phyloP scores from a whole-genome alignment of 2,797 vertebrate species.

The Petrocephalus sullivani region DNA sequence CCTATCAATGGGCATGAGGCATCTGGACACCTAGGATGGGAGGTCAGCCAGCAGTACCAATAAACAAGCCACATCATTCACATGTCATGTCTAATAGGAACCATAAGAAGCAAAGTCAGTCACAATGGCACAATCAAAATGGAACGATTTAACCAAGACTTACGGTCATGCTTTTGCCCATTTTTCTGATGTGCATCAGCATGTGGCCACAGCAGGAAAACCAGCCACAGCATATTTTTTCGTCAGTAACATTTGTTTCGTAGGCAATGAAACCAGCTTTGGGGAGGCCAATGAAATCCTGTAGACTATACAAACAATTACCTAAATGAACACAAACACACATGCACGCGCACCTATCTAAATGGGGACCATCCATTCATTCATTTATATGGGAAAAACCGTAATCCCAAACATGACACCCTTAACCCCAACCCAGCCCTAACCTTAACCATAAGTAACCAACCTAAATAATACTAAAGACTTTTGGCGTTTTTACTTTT shows the following conservation, averaged over 20 bases:
- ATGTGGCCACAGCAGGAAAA: neutral
- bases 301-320: neutral
- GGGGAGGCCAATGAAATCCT: neutral
- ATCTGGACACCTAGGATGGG: neutral
- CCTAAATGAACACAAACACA: neutral
- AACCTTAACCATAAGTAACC: no score
- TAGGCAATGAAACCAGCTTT: neutral
- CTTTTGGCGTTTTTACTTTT: no score
- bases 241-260: neutral
- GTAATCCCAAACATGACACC: no score
- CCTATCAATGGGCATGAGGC: neutral
- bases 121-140: neutral
- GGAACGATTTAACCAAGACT: neutral
- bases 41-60: neutral
- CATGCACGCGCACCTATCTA: no score
- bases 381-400: no score
- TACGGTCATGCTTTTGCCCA: neutral
- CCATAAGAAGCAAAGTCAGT: neutral
- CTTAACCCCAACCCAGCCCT: no score
- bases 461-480: no score
- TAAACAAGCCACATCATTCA: neutral
- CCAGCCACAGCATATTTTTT: neutral
- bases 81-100: neutral
- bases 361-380: no score
- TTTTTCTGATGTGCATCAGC: neutral